Percentiles rank a stretch among this genome's conserved stretches.
These are phyloP conservation scores for Drosophila seclusa DNA, from an alignment of 2,888 invertebrate species.

Conservation along the genomic window DNA sequence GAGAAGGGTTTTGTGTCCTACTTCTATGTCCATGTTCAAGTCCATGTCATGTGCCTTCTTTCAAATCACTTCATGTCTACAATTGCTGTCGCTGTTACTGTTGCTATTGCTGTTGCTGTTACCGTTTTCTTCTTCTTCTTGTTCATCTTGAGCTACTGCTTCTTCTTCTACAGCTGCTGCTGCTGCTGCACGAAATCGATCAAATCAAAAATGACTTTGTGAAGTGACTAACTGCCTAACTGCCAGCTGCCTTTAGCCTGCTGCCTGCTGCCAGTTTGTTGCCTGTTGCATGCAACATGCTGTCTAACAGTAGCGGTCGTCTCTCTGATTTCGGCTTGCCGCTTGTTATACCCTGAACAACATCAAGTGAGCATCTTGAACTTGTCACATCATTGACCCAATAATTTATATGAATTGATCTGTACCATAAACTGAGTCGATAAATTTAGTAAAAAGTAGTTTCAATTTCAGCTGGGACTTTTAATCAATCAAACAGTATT, in stretches of 20 bases:
- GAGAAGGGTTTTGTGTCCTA: conserved; percentile 77
- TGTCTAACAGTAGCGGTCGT: conserved; percentile 72
- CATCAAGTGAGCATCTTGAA: background rate
- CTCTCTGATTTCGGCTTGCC: conserved; percentile 66
- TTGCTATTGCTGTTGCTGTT: conserved; percentile 6
- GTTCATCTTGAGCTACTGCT: conserved; percentile 20
- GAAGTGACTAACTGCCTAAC: conserved; percentile 78
- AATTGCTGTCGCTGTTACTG: conserved; percentile 24
- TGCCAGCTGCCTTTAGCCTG: conserved; percentile 67
- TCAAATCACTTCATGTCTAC: conserved; percentile 59
- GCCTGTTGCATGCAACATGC: conserved; percentile 65
- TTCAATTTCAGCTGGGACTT: background rate
- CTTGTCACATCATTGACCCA: background rate
- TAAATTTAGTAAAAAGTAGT: background rate
- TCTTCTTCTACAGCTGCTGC: conserved; percentile 17
- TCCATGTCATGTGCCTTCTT: conserved; percentile 73
- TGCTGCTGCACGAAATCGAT: conserved; percentile 80
- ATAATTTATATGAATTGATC: background rate
- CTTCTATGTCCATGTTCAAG: conserved; percentile 71
- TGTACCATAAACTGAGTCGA: background rate
- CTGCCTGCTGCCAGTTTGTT: conserved; percentile 23
- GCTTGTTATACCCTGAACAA: conserved; percentile 10
- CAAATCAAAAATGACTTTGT: conserved; percentile 82
- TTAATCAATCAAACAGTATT: background rate
- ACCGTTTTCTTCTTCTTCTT: conserved; percentile 11